Evolutionary conservation across 2,113 vertebrate genomes (phyloP).

Genomic region (Cynocephalus volans): DNA sequence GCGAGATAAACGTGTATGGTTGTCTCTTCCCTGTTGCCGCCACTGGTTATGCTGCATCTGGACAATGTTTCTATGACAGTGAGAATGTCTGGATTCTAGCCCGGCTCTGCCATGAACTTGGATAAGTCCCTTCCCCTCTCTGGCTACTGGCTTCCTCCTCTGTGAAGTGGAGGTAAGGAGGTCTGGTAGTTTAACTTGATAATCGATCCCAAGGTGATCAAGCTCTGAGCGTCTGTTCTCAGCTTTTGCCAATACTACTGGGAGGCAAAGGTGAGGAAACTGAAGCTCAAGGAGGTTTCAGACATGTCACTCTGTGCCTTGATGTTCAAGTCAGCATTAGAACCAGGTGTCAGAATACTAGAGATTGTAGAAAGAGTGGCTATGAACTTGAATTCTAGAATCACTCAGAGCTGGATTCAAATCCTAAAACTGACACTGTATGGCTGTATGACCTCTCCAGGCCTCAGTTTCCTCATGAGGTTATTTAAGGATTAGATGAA

Average conservation of each 20-base stretch:
- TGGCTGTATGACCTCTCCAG: rapidly evolving
- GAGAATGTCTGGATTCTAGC: slow-evolving; percentile 13
- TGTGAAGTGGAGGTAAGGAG: not conserved
- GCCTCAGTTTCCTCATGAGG: not conserved
- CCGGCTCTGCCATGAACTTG: not conserved
- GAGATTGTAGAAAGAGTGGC: not conserved
- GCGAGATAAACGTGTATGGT: not conserved
- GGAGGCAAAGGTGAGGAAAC: not conserved
- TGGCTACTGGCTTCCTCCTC: not conserved
- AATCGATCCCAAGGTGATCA: rapidly evolving
- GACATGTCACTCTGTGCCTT: not conserved
- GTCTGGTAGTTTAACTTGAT: not conserved
- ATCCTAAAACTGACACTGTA: not conserved
- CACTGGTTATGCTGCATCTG: not conserved
- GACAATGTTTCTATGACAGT: not conserved
- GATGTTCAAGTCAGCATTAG: not conserved
- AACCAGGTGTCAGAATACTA: not conserved
- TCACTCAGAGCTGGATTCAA: not conserved
- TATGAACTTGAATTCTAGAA: not conserved
- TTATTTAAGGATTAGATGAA: not conserved
- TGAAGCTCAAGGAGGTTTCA: not conserved
- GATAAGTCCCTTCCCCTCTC: not conserved
- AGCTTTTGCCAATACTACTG: not conserved
- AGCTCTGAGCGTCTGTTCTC: not conserved
- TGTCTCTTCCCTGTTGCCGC: not conserved